Percentiles rank a stretch among this genome's conserved stretches.
phyloP scores from a whole-genome alignment of 1,140 invertebrate genomes.

The Papilio aristodemus region DNA sequence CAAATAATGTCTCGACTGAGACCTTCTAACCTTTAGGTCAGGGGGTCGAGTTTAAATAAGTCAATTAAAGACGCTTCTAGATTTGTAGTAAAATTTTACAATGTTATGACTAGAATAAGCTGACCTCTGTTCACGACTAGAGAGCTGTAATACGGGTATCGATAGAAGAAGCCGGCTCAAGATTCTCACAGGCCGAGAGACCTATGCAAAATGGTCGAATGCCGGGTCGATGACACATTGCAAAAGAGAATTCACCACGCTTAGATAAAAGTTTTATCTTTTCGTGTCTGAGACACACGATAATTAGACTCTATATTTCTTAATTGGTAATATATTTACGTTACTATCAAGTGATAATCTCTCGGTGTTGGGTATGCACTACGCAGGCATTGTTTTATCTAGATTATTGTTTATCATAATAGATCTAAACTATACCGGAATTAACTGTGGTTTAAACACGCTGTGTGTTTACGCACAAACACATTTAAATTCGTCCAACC shows the following conservation, averaged over 20 bases:
- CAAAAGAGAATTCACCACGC: neutral
- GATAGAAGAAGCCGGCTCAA: neutral
- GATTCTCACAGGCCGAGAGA: neutral
- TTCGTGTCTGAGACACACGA: neutral
- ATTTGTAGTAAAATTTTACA: constrained; percentile 1
- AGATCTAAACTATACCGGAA: no score
- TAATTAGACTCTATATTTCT: neutral
- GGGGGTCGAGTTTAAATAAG: neutral
- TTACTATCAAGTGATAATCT: no score
- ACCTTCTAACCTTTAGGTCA: neutral
- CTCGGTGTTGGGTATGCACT: no score
- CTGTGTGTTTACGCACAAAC: no score
- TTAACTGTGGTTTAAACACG: no score
- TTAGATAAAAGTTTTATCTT: constrained; percentile 20
- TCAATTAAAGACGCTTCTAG: constrained; percentile 9
- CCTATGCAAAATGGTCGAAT: neutral
- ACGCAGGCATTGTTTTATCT: no score
- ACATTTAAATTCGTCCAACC: no score
- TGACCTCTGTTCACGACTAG: neutral
- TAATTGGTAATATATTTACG: no score
- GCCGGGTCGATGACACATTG: constrained; percentile 11
- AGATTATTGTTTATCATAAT: no score
- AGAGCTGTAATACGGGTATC: neutral
- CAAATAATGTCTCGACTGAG: neutral
- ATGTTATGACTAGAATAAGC: neutral